Percentiles rank a stretch among this genome's conserved stretches.
Conservation (phyloP, 1,140 invertebrate species). For the Chionoecetes opilio region DNA sequence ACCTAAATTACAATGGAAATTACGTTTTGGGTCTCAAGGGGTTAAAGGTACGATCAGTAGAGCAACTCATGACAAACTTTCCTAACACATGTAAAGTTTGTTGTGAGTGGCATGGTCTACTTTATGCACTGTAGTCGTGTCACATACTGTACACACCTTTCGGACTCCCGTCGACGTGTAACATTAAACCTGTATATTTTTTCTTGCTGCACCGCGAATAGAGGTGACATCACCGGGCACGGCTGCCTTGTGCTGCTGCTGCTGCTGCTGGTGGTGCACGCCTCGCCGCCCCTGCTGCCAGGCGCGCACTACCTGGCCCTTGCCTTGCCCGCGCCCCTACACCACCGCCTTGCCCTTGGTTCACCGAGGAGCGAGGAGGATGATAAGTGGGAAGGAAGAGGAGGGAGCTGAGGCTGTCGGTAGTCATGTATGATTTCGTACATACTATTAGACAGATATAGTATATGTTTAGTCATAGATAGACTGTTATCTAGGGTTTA, state of each 20-base stretch:
- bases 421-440: too few species aligned
- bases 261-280: too few species aligned
- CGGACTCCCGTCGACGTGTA: neutral
- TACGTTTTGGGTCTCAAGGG: too few species aligned
- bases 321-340: too few species aligned
- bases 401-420: too few species aligned
- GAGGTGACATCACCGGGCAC: neutral
- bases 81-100: neutral
- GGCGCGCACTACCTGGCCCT: neutral
- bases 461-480: too few species aligned
- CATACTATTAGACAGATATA: too few species aligned
- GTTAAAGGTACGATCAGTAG: neutral
- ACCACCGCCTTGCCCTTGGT: neutral
- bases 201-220: neutral
- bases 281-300: neutral
- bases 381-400: too few species aligned
- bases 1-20: too few species aligned
- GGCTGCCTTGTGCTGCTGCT: neutral
- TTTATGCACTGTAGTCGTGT: neutral
- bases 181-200: neutral
- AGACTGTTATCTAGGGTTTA: too few species aligned
- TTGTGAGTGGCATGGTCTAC: neutral
- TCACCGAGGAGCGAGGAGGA: too few species aligned
- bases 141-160: neutral
- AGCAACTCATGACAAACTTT: neutral